Base-by-base conservation (phyloP, 2,797 vertebrate genomes). In the Notolabrus celidotus region DNA sequence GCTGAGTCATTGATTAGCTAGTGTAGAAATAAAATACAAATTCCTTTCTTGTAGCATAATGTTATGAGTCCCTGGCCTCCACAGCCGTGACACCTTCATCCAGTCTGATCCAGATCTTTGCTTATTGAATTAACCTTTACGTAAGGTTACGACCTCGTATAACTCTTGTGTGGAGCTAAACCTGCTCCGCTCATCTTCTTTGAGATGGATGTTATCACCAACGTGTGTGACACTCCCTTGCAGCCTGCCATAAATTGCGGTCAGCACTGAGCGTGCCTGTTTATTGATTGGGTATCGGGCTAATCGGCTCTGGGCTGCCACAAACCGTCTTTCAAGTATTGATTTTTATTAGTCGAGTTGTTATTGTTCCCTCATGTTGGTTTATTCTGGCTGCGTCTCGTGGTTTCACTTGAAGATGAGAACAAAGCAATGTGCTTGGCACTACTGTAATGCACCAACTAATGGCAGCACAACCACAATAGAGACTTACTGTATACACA, bases 161-260 rank as follows among this genome's bases (percentile, higher is more conserved):
- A 61, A 70, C 50, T 78, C 75, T 36, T 8, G 33, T 6, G 27
- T 16, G 54, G 56, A 62, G 56, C 77, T 74, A 68, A 82, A 79
- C 41, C 12, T 23, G 60, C 60, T 66, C 63, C 71, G 41, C 71
- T 83, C 81, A 31, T 77, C 72, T 59, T 62, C 61, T 25, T 34
- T 19, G 52, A 77, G 80, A 76, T 67, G 70, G 75, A 80, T 84
- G 60, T 77, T 80, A 84, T 83, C 74, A 45, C 67, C 61, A 56
- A 27, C 2, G 42, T 67, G 49, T 67, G 72, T 60, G 45, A 75
- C 36, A 46, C 41, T 47, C 73, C 54, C 73, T 25, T 39, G 54
- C 56, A 71, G 61, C 52, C 49, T 25, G 62, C 55, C 47, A 71
- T 86, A 88, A 80, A 83, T 83, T 57, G 76, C 6, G 43, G 51